phyloP scores from a whole-genome alignment of 2,113 vertebrate genomes.

The Sardina pilchardus region DNA sequence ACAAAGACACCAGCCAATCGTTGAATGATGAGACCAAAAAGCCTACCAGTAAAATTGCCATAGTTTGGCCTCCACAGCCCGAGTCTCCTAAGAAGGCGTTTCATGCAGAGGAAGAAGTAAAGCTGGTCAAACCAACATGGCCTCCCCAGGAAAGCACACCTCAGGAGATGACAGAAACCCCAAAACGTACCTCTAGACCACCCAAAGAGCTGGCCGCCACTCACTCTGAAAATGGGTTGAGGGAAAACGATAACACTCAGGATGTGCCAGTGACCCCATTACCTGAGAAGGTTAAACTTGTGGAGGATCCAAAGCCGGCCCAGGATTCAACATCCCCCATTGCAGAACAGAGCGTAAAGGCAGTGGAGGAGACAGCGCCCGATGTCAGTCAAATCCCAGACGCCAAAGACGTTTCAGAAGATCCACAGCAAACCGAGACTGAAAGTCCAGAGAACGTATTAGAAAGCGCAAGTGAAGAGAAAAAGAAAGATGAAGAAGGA shows the following conservation, averaged over 20 bases:
- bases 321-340: conserved; percentile 17
- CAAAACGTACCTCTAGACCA: conserved; percentile 36
- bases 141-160: conserved; percentile 72
- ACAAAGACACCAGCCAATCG: conserved; percentile 43
- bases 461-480: conserved; percentile 34
- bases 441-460: conserved; percentile 54
- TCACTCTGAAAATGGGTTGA: conserved; percentile 47
- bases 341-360: neutral
- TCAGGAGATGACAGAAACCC: conserved; percentile 38
- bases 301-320: conserved; percentile 31
- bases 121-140: conserved; percentile 83
- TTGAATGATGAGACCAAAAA: conserved; percentile 70
- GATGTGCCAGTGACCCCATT: conserved; percentile 17
- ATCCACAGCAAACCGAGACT: conserved; percentile 34
- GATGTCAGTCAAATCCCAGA: conserved; percentile 37
- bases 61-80: conserved; percentile 87
- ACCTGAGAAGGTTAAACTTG: conserved; percentile 36
- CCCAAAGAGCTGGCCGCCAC: conserved; percentile 53
- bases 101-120: conserved; percentile 77
- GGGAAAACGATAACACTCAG: conserved; percentile 50
- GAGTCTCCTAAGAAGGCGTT: conserved; percentile 78
- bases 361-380: conserved; percentile 11
- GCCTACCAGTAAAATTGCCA: conserved; percentile 79
- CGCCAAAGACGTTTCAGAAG: conserved; percentile 45
- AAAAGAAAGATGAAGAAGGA: conserved; percentile 34